phyloP scores from a whole-genome alignment of 2,888 invertebrate species.

The Cordilura impudica region DNA sequence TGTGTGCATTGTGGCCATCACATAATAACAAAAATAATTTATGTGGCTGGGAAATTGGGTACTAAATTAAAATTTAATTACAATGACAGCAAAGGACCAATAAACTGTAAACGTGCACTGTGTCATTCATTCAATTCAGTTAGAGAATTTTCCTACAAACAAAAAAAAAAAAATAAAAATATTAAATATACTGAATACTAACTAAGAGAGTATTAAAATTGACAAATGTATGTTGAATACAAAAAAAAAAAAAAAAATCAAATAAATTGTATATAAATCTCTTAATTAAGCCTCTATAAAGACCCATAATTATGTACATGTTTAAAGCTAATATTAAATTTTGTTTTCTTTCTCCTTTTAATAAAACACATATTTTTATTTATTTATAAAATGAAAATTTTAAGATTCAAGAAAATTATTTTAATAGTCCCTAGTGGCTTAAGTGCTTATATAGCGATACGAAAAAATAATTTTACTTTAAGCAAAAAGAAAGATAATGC shows the following conservation, averaged over 20 bases:
- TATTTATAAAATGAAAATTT: slow-evolving; percentile 44
- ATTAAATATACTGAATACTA: slow-evolving; percentile 13
- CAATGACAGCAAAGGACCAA: slow-evolving; percentile 61
- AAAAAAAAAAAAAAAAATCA: background rate
- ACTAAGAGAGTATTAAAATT: slow-evolving; percentile 44
- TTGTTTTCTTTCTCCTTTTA: slow-evolving; percentile 1
- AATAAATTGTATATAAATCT: slow-evolving; percentile 24
- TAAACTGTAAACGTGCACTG: slow-evolving; percentile 50
- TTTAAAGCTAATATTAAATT: slow-evolving; percentile 17
- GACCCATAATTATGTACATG: slow-evolving; percentile 25
- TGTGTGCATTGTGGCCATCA: slow-evolving; percentile 55
- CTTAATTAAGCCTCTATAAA: slow-evolving; percentile 18
- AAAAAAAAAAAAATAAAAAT: slow-evolving; percentile 9
- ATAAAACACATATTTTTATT: slow-evolving; percentile 24
- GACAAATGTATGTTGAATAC: slow-evolving; percentile 41
- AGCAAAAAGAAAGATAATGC: background rate
- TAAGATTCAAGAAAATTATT: slow-evolving; percentile 60
- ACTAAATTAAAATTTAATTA: slow-evolving; percentile 67
- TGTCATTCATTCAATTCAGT: slow-evolving; percentile 30
- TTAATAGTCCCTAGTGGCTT: slow-evolving; percentile 61
- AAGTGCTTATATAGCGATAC: slow-evolving; percentile 14
- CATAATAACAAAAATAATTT: slow-evolving; percentile 63
- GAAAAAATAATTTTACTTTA: background rate
- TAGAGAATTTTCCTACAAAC: slow-evolving; percentile 3
- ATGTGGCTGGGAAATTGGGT: slow-evolving; percentile 65